Conservation (phyloP, 2,113 vertebrate species). For the Larimichthys crocea region DNA sequence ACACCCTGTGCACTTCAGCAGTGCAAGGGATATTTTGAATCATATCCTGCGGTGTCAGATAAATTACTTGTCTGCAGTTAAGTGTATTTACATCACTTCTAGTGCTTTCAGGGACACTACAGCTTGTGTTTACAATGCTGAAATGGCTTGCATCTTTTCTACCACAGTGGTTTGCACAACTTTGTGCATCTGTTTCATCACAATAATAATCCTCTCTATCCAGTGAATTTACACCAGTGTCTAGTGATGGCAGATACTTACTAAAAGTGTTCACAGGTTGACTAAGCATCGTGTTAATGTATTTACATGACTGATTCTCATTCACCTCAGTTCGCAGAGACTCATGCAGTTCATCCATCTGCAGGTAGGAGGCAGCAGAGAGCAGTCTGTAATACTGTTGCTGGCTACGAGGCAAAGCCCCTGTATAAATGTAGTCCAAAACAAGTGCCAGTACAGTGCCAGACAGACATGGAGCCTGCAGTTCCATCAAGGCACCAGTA, state of each 20-base stretch:
- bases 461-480: constrained; percentile 71
- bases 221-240: constrained; percentile 2
- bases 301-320: neutral
- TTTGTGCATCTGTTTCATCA: neutral
- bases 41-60: neutral
- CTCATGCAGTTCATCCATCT: constrained; percentile 77
- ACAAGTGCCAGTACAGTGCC: constrained; percentile 70
- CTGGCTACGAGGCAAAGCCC: constrained; percentile 55
- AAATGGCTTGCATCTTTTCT: neutral
- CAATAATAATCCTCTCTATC: neutral
- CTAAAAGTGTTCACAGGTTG: neutral
- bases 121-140: neutral
- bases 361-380: constrained; percentile 72
- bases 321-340: constrained; percentile 50
- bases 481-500: constrained; percentile 73
- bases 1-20: neutral
- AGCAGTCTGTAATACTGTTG: constrained; percentile 65
- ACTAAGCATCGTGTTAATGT: neutral
- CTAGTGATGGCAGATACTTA: constrained; percentile 2
- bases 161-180: neutral
- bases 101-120: neutral
- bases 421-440: constrained; percentile 82
- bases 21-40: constrained; percentile 1
- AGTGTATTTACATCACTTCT: neutral
- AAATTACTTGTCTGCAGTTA: constrained; percentile 10